Evolutionary conservation across 1,140 invertebrate genomes (phyloP).

Genomic region (Trissolcus basalis): DNA sequence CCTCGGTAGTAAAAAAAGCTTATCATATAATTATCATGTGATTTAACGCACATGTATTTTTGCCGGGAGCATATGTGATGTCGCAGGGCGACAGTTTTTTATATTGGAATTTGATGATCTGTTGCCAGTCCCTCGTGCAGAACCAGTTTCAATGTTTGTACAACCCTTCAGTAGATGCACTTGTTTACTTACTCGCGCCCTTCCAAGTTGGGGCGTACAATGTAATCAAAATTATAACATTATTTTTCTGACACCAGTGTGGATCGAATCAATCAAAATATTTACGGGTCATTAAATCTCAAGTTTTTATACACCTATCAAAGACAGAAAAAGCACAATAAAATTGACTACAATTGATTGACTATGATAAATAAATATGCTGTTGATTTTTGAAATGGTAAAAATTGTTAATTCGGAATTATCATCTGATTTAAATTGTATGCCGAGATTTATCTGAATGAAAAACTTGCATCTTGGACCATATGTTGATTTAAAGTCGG

Average conservation of each 20-base stretch:
- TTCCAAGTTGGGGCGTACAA: constrained; percentile 10
- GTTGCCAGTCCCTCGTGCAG: constrained; percentile 28
- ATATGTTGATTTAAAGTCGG: constrained; percentile 35
- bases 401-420: too few species aligned
- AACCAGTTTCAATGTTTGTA: constrained; percentile 61
- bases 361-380: too few species aligned
- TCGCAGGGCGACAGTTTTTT: constrained; percentile 61
- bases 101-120: constrained; percentile 72
- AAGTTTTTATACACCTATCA: neutral
- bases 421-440: too few species aligned
- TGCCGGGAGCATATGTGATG: constrained; percentile 62
- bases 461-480: constrained; percentile 25
- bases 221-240: constrained; percentile 40
- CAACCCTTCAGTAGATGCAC: constrained; percentile 58
- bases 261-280: constrained; percentile 19
- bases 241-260: constrained; percentile 9
- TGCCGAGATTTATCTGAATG: neutral
- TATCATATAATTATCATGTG: constrained; percentile 44
- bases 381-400: neutral
- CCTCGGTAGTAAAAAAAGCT: constrained; percentile 8
- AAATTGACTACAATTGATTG: too few species aligned
- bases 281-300: constrained; percentile 22
- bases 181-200: constrained; percentile 27
- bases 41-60: constrained; percentile 16
- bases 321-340: too few species aligned